A percentile compares a stretch with the other conserved stretches of the same genome.
These are phyloP conservation scores for Phaethornis superciliosus DNA, from an alignment of 2,113 vertebrate genomes.

Conservation along the genomic window DNA sequence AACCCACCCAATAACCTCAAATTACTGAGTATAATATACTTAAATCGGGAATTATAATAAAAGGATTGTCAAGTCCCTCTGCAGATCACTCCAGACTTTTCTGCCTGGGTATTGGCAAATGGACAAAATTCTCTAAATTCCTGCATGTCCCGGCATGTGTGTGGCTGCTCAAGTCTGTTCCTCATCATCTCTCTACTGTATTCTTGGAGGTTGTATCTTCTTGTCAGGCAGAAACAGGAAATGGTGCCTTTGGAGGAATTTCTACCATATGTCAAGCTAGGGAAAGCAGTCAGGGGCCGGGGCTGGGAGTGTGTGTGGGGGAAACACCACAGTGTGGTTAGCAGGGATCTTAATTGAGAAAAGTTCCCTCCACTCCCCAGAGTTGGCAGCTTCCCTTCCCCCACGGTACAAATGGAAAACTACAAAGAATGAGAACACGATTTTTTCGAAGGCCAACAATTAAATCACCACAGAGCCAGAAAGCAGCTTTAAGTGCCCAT, in stretches of 20 bases:
- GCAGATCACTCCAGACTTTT: constrained; percentile 10
- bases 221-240: constrained; percentile 66
- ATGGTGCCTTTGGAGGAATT: constrained; percentile 38
- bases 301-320: background rate
- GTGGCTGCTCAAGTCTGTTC: constrained; percentile 37
- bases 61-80: constrained; percentile 6
- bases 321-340: fast-evolving
- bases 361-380: background rate
- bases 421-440: background rate
- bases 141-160: constrained; percentile 53
- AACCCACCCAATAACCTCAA: background rate
- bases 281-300: background rate
- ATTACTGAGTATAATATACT: background rate
- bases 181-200: constrained; percentile 54
- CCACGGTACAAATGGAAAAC: constrained; percentile 5
- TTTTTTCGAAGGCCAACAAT: background rate
- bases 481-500: background rate
- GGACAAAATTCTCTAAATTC: constrained; percentile 65
- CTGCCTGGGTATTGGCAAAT: constrained; percentile 35
- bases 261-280: constrained; percentile 53
- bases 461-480: background rate
- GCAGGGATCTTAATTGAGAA: background rate
- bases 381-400: background rate
- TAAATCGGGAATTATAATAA: background rate
- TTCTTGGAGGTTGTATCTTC: constrained; percentile 56